Base-by-base conservation (phyloP, 1,140 invertebrate species). In the Halictus rubicundus region DNA sequence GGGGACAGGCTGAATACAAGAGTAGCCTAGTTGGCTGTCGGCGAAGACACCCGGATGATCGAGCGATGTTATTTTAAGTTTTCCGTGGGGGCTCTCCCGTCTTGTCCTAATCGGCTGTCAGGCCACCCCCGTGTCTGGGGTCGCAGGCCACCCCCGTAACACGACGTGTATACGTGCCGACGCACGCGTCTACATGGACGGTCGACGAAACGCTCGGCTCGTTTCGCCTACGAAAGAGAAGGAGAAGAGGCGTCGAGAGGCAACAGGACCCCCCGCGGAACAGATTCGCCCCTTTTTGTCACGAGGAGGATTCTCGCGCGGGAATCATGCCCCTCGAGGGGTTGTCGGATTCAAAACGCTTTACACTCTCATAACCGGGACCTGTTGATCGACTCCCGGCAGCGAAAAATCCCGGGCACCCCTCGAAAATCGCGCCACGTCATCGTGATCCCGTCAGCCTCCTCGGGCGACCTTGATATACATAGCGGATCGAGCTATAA, bases 1-100 rank as follows among this genome's bases (percentile, higher is more conserved):
- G 72, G 72, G 71, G 69, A 75, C 61, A 81, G 66, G 80, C 65
- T 78, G 78, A 81, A 87, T 81, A 64, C 71, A 64, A 66, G 70
- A 85, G 83, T 80, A 68, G 65, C 74, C 85, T 79, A 89, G 87
- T 87, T 82, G 83, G 68, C 87, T 91, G 91, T 91, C 90, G 90
- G 64, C 85, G 88, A 89, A 90, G 90, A 91, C 87, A 89, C 79
- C 81, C 82, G 88, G 83, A 92, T 93, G 92, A 93, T 93, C 88
- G 92, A 93, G 86, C 89, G 91, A 90, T 93, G 91, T 92, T 93
- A 92, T 93, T 93, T 93, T 91, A 92, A 93, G 92, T 93, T 93
- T 93, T 92, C 91, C 92, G 79, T 89, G 88, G 91, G 91, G 92
- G 90, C 86, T 81, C 66, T 85, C 81, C 83, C 87, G 77, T 89